Percentiles rank a stretch among this genome's conserved stretches.
Conservation (phyloP, 1,140 invertebrate species). For the Micrasema longulum region DNA sequence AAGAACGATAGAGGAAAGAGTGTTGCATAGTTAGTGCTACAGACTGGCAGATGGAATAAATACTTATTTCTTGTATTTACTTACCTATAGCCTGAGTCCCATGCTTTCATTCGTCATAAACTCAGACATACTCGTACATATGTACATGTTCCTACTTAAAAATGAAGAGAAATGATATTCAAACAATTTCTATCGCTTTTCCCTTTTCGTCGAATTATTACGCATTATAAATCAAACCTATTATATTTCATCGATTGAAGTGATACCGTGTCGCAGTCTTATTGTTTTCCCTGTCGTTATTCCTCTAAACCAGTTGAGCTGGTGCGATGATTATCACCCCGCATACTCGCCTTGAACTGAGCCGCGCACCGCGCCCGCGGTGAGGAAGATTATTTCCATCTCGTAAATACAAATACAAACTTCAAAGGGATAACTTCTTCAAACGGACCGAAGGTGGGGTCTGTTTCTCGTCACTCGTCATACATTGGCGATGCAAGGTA, state of each 20-base stretch:
- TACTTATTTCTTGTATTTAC: too few species aligned
- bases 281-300: slow-evolving; percentile 24
- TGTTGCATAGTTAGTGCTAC: too few species aligned
- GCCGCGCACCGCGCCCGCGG: not conserved
- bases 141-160: too few species aligned
- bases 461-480: slow-evolving; percentile 17
- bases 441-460: slow-evolving; percentile 22
- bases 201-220: not conserved
- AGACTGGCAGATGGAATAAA: too few species aligned
- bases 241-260: slow-evolving; percentile 1
- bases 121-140: too few species aligned
- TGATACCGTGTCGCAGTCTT: not conserved
- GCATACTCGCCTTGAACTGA: not conserved
- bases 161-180: not conserved
- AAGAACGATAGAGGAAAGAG: too few species aligned
- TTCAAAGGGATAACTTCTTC: slow-evolving; percentile 31
- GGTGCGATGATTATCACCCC: not conserved
- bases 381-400: slow-evolving; percentile 10
- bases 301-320: not conserved
- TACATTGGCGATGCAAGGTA: slow-evolving; percentile 7
- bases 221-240: not conserved
- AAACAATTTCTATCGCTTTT: not conserved
- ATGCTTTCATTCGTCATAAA: too few species aligned
- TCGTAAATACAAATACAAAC: slow-evolving; percentile 30
- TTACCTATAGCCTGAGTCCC: too few species aligned